A percentile compares a stretch with the other conserved stretches of the same genome.
Evolutionary conservation across 2,888 invertebrate genomes (phyloP).

Genomic region (Ectemnius lituratus): DNA sequence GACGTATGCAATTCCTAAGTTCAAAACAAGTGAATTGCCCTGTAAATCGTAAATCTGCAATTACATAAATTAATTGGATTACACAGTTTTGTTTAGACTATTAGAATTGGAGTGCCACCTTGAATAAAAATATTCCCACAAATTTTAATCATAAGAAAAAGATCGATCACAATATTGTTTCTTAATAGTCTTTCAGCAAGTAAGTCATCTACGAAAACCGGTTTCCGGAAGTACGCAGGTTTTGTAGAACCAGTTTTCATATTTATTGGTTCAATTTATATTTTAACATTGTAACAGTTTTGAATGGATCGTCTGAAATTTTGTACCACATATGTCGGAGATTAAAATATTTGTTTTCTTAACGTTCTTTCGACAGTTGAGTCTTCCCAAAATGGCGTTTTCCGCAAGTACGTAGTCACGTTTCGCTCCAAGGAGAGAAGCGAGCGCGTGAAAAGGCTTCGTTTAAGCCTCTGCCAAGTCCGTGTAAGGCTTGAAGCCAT

Average conservation of each 20-base stretch:
- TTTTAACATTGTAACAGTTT: not conserved
- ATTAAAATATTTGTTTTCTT: not conserved
- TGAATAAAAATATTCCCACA: too few species aligned
- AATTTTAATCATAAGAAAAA: not conserved
- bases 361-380: not conserved
- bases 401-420: not conserved
- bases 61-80: too few species aligned
- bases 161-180: too few species aligned
- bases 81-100: too few species aligned
- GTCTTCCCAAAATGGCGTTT: not conserved
- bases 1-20: too few species aligned
- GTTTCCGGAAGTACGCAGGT: not conserved
- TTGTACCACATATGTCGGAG: too few species aligned
- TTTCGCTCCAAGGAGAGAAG: slow-evolving; percentile 10
- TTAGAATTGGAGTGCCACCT: too few species aligned
- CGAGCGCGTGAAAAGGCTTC: slow-evolving; percentile 42
- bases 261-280: not conserved
- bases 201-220: not conserved
- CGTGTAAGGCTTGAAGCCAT: not conserved
- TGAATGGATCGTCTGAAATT: not conserved
- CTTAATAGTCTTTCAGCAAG: too few species aligned
- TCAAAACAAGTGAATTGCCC: too few species aligned
- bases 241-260: too few species aligned
- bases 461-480: slow-evolving; percentile 35
- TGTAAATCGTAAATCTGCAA: too few species aligned